Evolutionary conservation across 2,888 invertebrate species (phyloP).

Genomic region (Arge pagana): DNA sequence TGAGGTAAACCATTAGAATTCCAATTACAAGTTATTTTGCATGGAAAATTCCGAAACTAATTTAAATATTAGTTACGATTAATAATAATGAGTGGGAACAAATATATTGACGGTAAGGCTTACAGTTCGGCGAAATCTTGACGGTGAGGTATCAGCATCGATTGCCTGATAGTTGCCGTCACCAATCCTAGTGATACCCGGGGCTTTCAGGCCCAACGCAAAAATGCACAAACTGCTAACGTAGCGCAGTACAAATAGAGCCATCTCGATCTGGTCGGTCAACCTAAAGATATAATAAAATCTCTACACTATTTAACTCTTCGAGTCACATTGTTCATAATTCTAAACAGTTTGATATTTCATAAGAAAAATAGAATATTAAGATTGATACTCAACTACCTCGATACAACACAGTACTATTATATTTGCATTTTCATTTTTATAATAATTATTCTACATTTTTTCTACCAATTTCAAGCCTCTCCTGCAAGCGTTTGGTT

Average conservation of each 20-base stretch:
- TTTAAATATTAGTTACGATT: slow-evolving; percentile 62
- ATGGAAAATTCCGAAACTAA: slow-evolving; percentile 57
- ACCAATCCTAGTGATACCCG: slow-evolving; percentile 67
- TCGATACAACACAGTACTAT: too few species aligned
- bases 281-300: slow-evolving; percentile 62
- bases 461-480: too few species aligned
- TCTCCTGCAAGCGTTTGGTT: too few species aligned
- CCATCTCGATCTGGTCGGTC: slow-evolving; percentile 85
- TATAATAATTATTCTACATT: too few species aligned
- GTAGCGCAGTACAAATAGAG: slow-evolving; percentile 82
- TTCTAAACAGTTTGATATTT: slow-evolving; percentile 13
- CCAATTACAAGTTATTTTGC: slow-evolving; percentile 59
- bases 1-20: too few species aligned
- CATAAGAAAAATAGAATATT: slow-evolving; percentile 3
- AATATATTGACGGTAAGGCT: slow-evolving; percentile 33
- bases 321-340: too few species aligned
- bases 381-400: too few species aligned
- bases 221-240: slow-evolving; percentile 78
- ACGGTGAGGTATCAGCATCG: slow-evolving; percentile 36
- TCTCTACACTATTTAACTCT: too few species aligned
- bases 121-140: slow-evolving; percentile 51
- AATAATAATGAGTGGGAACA: too few species aligned
- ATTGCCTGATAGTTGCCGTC: slow-evolving; percentile 40
- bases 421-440: too few species aligned
- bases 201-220: slow-evolving; percentile 83